Evolutionary conservation across 2,113 vertebrate species (phyloP).

Genomic region (Helogale parvula): DNA sequence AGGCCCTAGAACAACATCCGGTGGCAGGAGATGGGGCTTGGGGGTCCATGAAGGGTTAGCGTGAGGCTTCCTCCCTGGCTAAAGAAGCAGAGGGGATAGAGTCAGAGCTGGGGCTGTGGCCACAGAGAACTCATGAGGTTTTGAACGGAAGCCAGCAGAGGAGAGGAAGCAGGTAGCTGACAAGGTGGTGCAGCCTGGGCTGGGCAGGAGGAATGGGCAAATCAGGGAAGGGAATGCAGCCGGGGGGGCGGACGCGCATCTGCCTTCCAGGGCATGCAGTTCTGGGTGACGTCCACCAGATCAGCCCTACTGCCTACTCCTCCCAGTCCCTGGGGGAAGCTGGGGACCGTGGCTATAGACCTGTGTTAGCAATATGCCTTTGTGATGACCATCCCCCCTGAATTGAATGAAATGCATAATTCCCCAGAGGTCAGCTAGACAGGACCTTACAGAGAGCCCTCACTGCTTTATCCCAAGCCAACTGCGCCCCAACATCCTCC

Average conservation of each 20-base stretch:
- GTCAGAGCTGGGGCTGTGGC: background rate
- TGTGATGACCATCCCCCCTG: background rate
- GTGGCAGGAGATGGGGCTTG: background rate
- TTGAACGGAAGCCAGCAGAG: background rate
- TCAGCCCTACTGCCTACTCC: background rate
- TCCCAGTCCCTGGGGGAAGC: background rate
- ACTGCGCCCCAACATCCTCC: background rate
- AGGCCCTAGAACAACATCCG: background rate
- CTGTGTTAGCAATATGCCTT: background rate
- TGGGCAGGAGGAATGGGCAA: background rate
- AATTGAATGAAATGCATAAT: background rate
- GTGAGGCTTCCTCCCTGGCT: background rate
- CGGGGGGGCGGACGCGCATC: background rate
- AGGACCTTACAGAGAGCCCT: background rate
- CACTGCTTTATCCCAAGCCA: background rate
- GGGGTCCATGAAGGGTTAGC: background rate
- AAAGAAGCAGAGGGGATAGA: background rate
- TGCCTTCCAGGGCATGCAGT: background rate
- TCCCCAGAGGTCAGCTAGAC: background rate
- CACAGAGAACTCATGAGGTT: background rate
- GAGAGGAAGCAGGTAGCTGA: background rate
- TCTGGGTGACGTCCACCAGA: background rate
- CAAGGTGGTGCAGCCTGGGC: background rate
- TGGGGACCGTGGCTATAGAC: background rate
- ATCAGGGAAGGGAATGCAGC: background rate